These are phyloP conservation scores for Amorpha juglandis DNA, from an alignment of 2,888 invertebrate species.

Conservation along the genomic window DNA sequence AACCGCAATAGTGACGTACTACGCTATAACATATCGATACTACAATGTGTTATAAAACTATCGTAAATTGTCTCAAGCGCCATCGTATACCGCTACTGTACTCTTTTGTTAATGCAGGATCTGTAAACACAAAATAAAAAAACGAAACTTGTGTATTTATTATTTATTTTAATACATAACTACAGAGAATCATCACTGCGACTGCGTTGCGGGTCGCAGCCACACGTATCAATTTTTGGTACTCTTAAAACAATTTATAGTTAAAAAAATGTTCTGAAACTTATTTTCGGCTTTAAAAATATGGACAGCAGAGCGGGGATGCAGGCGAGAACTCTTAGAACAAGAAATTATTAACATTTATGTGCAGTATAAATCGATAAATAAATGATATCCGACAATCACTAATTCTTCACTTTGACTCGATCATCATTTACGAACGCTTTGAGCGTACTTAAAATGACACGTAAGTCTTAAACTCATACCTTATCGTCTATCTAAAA, in stretches of 20 bases:
- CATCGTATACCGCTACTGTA: no score
- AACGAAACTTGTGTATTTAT: slow-evolving; percentile 38
- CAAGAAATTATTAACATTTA: slow-evolving; percentile 2
- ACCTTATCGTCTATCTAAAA: background rate
- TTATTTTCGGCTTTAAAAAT: slow-evolving; percentile 43
- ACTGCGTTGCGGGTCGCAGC: slow-evolving; percentile 39
- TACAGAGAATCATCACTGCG: slow-evolving; percentile 74
- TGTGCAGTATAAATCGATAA: background rate
- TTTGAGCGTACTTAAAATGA: background rate
- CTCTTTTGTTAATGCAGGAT: slow-evolving; percentile 24
- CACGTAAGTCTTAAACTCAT: background rate
- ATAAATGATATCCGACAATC: slow-evolving; percentile 1
- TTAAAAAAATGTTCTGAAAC: slow-evolving; percentile 43
- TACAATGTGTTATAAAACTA: no score
- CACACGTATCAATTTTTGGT: slow-evolving; percentile 67
- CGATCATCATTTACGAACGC: background rate
- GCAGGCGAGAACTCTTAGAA: slow-evolving; percentile 21
- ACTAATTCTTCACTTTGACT: background rate
- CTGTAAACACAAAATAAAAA: slow-evolving; percentile 27
- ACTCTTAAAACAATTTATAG: slow-evolving; percentile 62
- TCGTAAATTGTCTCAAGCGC: no score
- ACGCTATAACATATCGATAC: no score
- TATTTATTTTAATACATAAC: slow-evolving; percentile 78
- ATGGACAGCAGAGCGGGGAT: slow-evolving; percentile 50
- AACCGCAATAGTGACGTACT: no score